Evolutionary conservation across 2,113 vertebrate genomes (phyloP), one percentile per base, ranked within the genome.

Genomic region (Muntiacus reevesi): DNA sequence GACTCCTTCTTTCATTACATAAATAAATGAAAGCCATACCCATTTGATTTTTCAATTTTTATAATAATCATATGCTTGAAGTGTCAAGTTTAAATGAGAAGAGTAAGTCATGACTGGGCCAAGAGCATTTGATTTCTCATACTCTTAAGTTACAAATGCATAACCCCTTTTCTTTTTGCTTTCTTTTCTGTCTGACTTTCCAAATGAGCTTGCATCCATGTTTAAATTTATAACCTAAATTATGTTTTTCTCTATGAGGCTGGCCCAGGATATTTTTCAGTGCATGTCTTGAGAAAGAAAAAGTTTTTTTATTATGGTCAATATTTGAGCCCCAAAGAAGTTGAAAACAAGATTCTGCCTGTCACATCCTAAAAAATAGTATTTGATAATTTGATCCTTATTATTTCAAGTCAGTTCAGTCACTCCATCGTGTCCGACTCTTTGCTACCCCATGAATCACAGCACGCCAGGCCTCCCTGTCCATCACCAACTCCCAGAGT

Each of bases 1-100:
- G 30, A 96, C 40, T 76, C 47, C 59, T 36, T 60, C 64, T 97
- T 4, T 90, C n/a, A 71, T 87, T 93, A 27, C 19, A 96, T 43
- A 83, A 93, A 67, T 85, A 84, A 95, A 79, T 33, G 28, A 89
- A 94, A 95, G 16, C 3, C 36, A 33, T 43, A 30, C 1, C 6
- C 82, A 4, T 79, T 16, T 25, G 2, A 83, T 94, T 94, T 93
- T 78, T 21, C 12, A 2, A 78, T 92, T 94, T 93, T 67, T 78
- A 62, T 76, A 55, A 55, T 85, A 93, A 67, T 83, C 89, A 1
- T 83, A 28, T 60, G 54, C n/a, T 47, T 83, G 36, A 91, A 30
- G 3, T 50, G 19, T 89, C 23, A 94, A 6, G 19, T 91, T 83
- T 87, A 88, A 84, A 87, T 27, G 27, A 74, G 62, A 91, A 91